phyloP scores from a whole-genome alignment of 2,888 invertebrate genomes.

The Acronicta psi region DNA sequence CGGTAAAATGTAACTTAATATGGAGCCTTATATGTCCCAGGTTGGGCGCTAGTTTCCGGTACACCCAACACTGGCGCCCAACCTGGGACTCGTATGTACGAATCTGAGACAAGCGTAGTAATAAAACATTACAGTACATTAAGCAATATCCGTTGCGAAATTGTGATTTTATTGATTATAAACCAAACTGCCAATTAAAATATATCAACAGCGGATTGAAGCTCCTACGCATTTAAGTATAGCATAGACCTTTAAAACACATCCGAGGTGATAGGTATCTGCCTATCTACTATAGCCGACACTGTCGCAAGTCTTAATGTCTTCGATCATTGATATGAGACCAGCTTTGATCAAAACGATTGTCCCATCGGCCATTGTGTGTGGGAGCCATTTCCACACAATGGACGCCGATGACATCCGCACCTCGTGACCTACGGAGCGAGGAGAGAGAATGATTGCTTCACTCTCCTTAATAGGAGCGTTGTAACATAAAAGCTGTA shows the following conservation, averaged over 20 bases:
- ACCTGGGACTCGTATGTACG: too few species aligned
- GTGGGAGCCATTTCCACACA: slow-evolving; percentile 9
- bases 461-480: neutral
- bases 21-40: too few species aligned
- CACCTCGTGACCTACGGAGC: slow-evolving; percentile 16
- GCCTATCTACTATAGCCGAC: too few species aligned
- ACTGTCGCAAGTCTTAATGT: too few species aligned
- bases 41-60: too few species aligned
- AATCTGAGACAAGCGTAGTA: too few species aligned
- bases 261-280: too few species aligned
- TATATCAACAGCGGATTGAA: neutral
- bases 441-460: neutral
- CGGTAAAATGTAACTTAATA: too few species aligned
- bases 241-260: too few species aligned
- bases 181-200: neutral
- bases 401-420: slow-evolving; percentile 10
- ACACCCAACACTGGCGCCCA: too few species aligned
- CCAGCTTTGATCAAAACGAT: slow-evolving; percentile 25
- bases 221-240: slow-evolving; percentile 1
- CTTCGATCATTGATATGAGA: neutral
- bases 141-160: slow-evolving; percentile 5
- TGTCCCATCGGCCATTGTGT: slow-evolving; percentile 16
- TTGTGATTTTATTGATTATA: neutral
- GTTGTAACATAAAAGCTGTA: slow-evolving; percentile 4
- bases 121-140: neutral